Base-by-base conservation (phyloP, 2,113 vertebrate genomes). In the Zingel zingel region DNA sequence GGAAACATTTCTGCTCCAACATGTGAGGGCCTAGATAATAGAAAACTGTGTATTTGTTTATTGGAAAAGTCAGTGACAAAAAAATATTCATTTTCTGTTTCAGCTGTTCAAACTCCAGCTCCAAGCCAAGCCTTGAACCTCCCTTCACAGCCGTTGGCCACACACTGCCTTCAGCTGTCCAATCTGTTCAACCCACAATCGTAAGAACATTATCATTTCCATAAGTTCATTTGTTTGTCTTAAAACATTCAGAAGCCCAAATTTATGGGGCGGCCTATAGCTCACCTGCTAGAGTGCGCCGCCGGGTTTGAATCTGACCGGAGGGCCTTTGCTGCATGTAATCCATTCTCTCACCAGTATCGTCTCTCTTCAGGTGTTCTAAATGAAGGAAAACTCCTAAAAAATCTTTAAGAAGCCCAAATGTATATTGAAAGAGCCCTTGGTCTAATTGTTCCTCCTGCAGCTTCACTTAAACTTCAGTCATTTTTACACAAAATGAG, bases 181-280 rank as follows among this genome's bases (percentile, higher is more conserved):
- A 99, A 99, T 91, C 97, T 99, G 95, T 99, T 99, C 94, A 99
- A 98, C 84, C 98, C 98, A 92, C 98, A 99, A 85, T 94, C 96
- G 98, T 99, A 95, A 98, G 98, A 5, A 56, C 1, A 0, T 47
- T 9, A 19, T 71, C 36, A 43, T 57, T 68, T 10, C 9, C 6
- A 4, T 30, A 8, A 9, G 1, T 72, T 68, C n/a, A 54, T 33
- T 19, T 25, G 9, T 9, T 47, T 5, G 4, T 45, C 14, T 53
- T 68, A 1, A 72, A 59, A 15, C 1, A 61, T 3, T 48, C 1
- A 10, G 1, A 15, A 11, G 3, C 4, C 19, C 25, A 14, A 43
- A 43, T 43, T 43, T 43, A 2, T 43, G 2, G 39, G 39, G 10
- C 30, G 5, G 39, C 39, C 9, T 43, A 43, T 43, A 43, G 39